A percentile compares a stretch with the other conserved stretches of the same genome.
phyloP scores from a whole-genome alignment of 2,888 invertebrate species.

The Nephrotoma guestfalica region DNA sequence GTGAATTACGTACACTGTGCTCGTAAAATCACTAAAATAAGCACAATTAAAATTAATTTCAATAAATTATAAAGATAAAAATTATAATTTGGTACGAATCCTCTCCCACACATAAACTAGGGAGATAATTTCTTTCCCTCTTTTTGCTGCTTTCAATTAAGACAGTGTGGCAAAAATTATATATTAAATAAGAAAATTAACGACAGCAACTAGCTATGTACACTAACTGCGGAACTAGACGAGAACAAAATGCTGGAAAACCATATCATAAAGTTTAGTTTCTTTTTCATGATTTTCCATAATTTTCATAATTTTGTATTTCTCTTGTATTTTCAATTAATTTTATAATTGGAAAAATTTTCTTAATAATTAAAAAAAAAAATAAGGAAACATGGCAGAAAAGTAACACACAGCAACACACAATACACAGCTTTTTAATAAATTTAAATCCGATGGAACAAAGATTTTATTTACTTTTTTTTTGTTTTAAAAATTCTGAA shows the following conservation, averaged over 20 bases:
- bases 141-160: no score
- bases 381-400: not conserved
- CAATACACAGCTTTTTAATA: not conserved
- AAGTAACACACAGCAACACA: not conserved
- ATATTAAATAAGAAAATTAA: not conserved
- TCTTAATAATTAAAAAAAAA: not conserved
- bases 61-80: no score
- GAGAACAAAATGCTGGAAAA: not conserved
- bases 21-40: not conserved
- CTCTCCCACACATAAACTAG: no score
- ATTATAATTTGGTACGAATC: no score
- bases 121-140: no score
- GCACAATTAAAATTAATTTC: no score
- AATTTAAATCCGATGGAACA: not conserved
- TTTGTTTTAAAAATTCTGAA: not conserved
- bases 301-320: not conserved
- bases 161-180: not conserved
- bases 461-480: not conserved
- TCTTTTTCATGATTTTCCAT: not conserved
- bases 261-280: not conserved
- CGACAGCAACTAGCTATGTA: not conserved
- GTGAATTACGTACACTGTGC: not conserved
- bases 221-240: not conserved
- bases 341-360: not conserved
- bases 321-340: not conserved